Evolutionary conservation across 2,797 vertebrate genomes (phyloP), one percentile per base, ranked within the genome.

Genomic region (Avahi laniger): DNA sequence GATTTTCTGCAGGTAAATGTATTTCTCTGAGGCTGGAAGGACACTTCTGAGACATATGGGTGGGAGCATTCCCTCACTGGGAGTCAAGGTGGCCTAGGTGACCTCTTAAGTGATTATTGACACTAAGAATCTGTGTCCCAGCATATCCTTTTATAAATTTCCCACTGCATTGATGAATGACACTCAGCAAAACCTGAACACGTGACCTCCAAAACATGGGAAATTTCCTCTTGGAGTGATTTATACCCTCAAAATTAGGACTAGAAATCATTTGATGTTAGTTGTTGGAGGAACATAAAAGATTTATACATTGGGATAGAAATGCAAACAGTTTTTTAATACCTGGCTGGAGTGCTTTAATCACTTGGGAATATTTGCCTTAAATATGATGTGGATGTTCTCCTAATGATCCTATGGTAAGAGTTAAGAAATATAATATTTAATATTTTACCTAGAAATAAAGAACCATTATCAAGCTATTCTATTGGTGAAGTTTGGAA

Each of bases 361-460:
- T 59, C 26, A 75, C 20, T 93, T 33, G 17, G n/a, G 59, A 69
- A 13, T 59, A 57, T 80, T 48, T 90, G 35, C 50, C 48, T 89
- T 85, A 94, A 97, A 59, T 89, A 59, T 73, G 57, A 81, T 4
- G 17, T 43, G 46, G 28, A 83, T 89, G n/a, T 80, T 59, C 33
- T 88, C 41, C 43, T 79, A 50, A 67, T 72, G 28, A 93, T 35
- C 48, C 50, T 38, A 72, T 65, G n/a, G 14, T 70, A 89, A 96
- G 46, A 70, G 17, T 72, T 83, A 26, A 88, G 57, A 94, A 35
- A 15, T 48, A 48, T 48, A 80, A 65, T 48, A n/a, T 73, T 82
- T 79, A 73, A 70, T 75, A 75, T 70, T 73, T 91, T 91, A 46
- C 50, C 73, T 70, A 73, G 54, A 96, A 84, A 87, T 75, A 26